Evolutionary conservation across 2,113 vertebrate genomes (phyloP).

Genomic region (Paedocypris sp.): DNA sequence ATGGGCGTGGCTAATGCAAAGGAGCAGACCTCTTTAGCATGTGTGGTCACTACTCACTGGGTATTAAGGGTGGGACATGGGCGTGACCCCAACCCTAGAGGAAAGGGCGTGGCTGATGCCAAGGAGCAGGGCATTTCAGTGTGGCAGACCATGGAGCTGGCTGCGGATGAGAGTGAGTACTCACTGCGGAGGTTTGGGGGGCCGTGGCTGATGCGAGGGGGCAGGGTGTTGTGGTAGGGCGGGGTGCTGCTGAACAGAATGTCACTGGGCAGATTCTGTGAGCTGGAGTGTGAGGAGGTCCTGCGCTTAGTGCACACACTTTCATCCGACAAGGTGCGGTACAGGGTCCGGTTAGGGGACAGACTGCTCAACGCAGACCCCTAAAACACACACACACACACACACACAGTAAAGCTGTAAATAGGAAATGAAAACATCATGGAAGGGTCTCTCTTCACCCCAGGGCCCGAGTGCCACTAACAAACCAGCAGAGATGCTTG

Average conservation of each 20-base stretch:
- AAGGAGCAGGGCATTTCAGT: too few relatives aligned
- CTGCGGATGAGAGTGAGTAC: slow-evolving; percentile 49
- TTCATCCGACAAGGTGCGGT: slow-evolving; percentile 88
- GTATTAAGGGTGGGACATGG: too few relatives aligned
- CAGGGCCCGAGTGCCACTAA: too few relatives aligned
- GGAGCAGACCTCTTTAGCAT: too few relatives aligned
- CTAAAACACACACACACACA: slow-evolving; percentile 44
- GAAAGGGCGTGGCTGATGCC: too few relatives aligned
- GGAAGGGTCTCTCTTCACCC: too few relatives aligned
- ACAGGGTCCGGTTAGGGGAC: slow-evolving; percentile 75
- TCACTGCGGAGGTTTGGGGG: slow-evolving; percentile 79
- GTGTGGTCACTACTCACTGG: too few relatives aligned
- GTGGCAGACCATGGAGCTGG: too few relatives aligned
- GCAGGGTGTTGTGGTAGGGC: slow-evolving; percentile 81
- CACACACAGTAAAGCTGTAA: background rate
- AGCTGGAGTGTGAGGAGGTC: slow-evolving; percentile 78
- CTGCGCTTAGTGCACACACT: slow-evolving; percentile 84
- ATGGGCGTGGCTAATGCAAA: too few relatives aligned
- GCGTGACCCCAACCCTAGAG: too few relatives aligned
- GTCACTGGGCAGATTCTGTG: slow-evolving; percentile 85
- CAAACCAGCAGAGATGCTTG: too few relatives aligned
- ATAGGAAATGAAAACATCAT: background rate
- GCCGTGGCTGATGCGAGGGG: slow-evolving; percentile 70
- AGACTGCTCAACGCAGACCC: slow-evolving; percentile 67
- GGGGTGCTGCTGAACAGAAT: slow-evolving; percentile 93